Base-by-base conservation (phyloP, 2,797 vertebrate species). In the Crocidura indochinensis region DNA sequence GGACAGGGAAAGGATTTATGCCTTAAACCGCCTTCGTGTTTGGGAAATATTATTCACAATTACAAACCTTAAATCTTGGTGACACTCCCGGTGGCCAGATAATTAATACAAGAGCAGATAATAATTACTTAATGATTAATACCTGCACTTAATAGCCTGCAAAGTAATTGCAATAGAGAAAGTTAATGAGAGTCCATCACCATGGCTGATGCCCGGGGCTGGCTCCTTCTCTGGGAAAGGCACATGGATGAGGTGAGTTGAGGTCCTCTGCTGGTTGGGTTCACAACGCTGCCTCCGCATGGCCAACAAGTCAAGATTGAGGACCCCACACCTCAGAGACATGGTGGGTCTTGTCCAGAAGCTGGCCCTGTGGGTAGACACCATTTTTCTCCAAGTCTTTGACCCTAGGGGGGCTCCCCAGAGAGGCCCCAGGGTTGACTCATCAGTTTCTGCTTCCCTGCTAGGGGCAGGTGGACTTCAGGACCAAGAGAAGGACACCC, bases 81-180 rank as follows among this genome's bases (percentile, higher is more conserved):
- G 97, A 96, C 95, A 97, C 94, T 96, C 89, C 91, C 71, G 87
- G 94, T 94, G 90, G 88, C 92, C 96, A 97, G 97, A 94, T 96
- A 96, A 98, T 98, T 97, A 97, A 97, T 96, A 95, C 62, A 77
- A 94, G 95, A 95, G 95, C 94, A 97, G 96, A 93, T 97, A 96
- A 96, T 94, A 96, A 96, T 97, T 97, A 91, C 75, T 76, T 83
- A 75, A 96, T 97, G 97, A 97, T 97, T 95, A 97, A 97, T 96
- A 96, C 84, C 92, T 49, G 15, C 60, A 93, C 78, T 92, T 97
- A 96, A 96, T 94, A 88, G 62, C 95, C 95, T 97, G 93, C 77
- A 96, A 96, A 95, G 92, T 96, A 95, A 97, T 95, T 94, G 93
- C 31, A 72, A 82, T 51, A 75, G 78, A 91, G 56, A 92, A 94